These are phyloP conservation scores for Melieria omissa DNA, from an alignment of 2,888 invertebrate species.

Conservation along the genomic window DNA sequence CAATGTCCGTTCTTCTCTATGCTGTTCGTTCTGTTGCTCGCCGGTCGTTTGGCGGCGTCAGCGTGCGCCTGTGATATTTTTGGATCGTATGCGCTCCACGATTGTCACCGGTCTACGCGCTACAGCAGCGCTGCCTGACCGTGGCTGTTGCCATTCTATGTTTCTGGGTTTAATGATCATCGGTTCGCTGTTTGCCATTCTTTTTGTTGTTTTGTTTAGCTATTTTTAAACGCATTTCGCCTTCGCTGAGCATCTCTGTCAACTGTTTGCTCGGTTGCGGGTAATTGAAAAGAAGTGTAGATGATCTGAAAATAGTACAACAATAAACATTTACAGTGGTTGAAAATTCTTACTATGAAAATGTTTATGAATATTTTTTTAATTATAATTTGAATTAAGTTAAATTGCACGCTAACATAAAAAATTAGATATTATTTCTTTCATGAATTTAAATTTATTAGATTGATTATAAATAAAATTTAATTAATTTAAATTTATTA, in stretches of 20 bases:
- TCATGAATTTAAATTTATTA: conserved; percentile 4
- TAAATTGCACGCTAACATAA: not conserved
- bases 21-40: not conserved
- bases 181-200: not conserved
- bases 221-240: too few species aligned
- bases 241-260: not conserved
- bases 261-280: conserved; percentile 6
- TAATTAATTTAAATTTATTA: too few species aligned
- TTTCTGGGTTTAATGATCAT: conserved; percentile 8
- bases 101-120: too few species aligned
- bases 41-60: not conserved
- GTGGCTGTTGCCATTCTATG: not conserved
- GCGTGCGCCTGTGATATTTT: conserved; percentile 7
- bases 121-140: too few species aligned
- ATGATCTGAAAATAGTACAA: conserved; percentile 22
- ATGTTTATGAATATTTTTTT: too few species aligned
- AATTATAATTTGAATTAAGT: too few species aligned
- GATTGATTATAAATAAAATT: not conserved
- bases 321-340: not conserved
- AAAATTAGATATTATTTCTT: not conserved
- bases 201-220: too few species aligned
- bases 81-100: not conserved
- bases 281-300: conserved; percentile 3
- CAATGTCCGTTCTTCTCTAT: not conserved
- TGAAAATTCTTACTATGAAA: too few species aligned